phyloP scores from a whole-genome alignment of 2,113 vertebrate species.

The Scytalopus superciliaris region DNA sequence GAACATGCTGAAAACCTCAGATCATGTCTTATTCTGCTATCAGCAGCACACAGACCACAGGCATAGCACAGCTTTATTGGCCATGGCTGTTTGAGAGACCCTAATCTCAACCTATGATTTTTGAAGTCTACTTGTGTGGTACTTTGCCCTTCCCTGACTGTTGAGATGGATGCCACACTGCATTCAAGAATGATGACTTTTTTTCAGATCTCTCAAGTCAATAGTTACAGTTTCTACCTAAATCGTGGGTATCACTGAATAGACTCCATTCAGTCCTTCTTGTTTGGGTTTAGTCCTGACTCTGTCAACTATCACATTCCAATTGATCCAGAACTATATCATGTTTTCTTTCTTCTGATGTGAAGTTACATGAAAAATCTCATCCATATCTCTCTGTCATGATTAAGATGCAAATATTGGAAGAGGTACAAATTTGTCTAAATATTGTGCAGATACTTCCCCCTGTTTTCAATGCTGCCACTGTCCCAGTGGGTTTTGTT shows the following conservation, averaged over 20 bases:
- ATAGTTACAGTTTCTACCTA: background rate
- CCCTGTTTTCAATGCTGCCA: background rate
- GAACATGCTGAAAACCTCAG: background rate
- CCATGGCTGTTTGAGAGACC: background rate
- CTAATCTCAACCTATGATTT: background rate
- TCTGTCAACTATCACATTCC: background rate
- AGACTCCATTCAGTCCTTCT: background rate
- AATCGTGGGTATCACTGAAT: background rate
- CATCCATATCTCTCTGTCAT: background rate
- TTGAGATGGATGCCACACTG: background rate
- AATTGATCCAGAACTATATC: background rate
- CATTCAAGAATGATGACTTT: background rate
- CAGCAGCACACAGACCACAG: background rate
- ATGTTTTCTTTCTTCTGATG: background rate
- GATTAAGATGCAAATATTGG: background rate
- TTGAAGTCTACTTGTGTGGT: background rate
- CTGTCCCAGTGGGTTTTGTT: background rate
- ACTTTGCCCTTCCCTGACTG: background rate
- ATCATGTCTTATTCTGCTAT: background rate
- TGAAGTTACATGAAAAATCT: background rate
- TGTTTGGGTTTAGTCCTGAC: background rate
- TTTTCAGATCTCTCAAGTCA: background rate
- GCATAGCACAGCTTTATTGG: background rate
- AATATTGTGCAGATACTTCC: background rate
- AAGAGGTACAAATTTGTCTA: background rate